These are phyloP conservation scores for Mnemiopsis leidyi DNA, from an alignment of 37 sponge, comb jelly and placozoan genomes.

Conservation along the genomic window DNA sequence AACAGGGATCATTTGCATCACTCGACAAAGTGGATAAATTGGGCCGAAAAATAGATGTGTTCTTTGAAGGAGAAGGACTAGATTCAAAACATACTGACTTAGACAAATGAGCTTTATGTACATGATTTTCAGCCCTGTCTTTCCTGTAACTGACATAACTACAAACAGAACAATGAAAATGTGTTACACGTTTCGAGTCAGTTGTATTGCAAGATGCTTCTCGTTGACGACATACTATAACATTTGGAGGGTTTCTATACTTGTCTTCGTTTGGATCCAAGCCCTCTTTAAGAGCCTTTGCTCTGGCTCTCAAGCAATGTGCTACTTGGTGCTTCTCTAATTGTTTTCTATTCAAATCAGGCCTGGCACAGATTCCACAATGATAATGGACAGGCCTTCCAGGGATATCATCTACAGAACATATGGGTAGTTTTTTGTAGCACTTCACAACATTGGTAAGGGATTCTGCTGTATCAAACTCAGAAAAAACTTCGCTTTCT, in stretches of 20 bases:
- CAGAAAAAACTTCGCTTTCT: neutral
- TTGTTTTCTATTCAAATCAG: slow-evolving; percentile 32
- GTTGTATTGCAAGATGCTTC: slow-evolving; percentile 32
- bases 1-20: slow-evolving; percentile 9
- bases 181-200: slow-evolving; percentile 57
- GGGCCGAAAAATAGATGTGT: neutral
- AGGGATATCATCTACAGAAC: slow-evolving; percentile 53
- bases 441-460: slow-evolving; percentile 46
- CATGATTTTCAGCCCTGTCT: slow-evolving; percentile 54
- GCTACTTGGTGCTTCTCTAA: slow-evolving; percentile 23
- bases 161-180: slow-evolving; percentile 62
- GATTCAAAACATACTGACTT: neutral
- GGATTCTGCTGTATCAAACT: slow-evolving; percentile 13
- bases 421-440: slow-evolving; percentile 41
- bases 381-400: slow-evolving; percentile 57
- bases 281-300: neutral
- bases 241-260: slow-evolving; percentile 54
- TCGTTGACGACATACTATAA: slow-evolving; percentile 24
- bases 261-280: slow-evolving; percentile 44
- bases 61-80: neutral
- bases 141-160: slow-evolving; percentile 64
- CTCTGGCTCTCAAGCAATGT: neutral
- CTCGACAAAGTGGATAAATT: slow-evolving; percentile 14
- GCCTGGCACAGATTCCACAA: slow-evolving; percentile 54
- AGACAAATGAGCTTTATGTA: slow-evolving; percentile 21